phyloP scores from a whole-genome alignment of 2,797 vertebrate genomes.

The Apogon hyalosoma region DNA sequence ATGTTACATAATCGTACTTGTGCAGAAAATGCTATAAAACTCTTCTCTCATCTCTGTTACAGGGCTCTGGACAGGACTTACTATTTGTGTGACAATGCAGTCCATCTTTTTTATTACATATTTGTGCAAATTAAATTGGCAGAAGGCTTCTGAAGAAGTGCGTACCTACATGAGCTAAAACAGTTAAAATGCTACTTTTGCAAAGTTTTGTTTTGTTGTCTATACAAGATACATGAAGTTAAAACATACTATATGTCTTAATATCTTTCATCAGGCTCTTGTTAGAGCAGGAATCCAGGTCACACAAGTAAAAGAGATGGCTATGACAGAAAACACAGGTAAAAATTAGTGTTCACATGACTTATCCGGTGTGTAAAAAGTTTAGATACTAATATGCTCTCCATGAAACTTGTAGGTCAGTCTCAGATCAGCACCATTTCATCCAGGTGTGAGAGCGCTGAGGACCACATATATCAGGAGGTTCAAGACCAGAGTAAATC shows the following conservation, averaged over 20 bases:
- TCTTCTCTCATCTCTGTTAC: not conserved
- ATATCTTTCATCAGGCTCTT: slow-evolving; percentile 67
- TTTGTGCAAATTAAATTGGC: slow-evolving; percentile 88
- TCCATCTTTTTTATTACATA: slow-evolving; percentile 83
- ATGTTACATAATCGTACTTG: no score
- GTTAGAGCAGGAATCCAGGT: slow-evolving; percentile 75
- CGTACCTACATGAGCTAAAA: not conserved
- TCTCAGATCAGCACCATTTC: not conserved
- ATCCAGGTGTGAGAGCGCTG: slow-evolving; percentile 4
- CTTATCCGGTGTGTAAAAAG: not conserved
- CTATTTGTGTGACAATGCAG: slow-evolving; percentile 85
- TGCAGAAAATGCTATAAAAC: no score
- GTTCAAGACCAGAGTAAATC: slow-evolving; percentile 1
- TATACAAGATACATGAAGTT: not conserved
- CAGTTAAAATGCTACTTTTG: no score
- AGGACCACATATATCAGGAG: slow-evolving; percentile 5
- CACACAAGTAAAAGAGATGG: slow-evolving; percentile 54
- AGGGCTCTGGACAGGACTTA: slow-evolving; percentile 92
- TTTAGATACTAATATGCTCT: not conserved
- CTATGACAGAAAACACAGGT: slow-evolving; percentile 44
- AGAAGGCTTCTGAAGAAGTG: slow-evolving; percentile 88
- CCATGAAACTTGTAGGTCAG: slow-evolving; percentile 34
- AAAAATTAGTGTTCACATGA: not conserved
- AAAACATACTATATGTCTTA: not conserved
- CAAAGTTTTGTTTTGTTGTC: no score